A percentile compares a stretch with the other conserved stretches of the same genome.
These are phyloP conservation scores for Hydrolagus affinis DNA, from an alignment of 2,113 vertebrate genomes.

Conservation along the genomic window DNA sequence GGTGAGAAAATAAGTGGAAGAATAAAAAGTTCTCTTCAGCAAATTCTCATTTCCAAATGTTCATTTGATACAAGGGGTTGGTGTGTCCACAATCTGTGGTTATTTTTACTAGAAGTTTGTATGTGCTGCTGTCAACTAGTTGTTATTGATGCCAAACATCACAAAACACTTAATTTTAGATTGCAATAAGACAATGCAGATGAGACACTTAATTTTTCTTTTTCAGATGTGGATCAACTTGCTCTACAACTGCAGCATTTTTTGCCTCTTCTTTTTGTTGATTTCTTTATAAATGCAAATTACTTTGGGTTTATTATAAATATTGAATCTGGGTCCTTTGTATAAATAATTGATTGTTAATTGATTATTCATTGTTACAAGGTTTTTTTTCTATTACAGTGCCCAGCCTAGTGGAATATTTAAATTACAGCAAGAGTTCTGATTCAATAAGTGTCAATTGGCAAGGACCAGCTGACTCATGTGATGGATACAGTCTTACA, in stretches of 20 bases:
- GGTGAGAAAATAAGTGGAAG: too few species aligned
- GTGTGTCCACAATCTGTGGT: too few species aligned
- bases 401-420: conserved; percentile 53
- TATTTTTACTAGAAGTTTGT: too few species aligned
- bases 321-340: background rate
- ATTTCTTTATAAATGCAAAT: background rate
- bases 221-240: background rate
- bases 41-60: too few species aligned
- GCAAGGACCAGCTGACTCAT: conserved; percentile 43
- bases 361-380: background rate
- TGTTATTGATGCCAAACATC: too few species aligned
- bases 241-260: too few species aligned
- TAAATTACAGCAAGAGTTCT: conserved; percentile 58
- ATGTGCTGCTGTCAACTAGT: too few species aligned
- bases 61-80: too few species aligned
- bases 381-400: conserved; percentile 43
- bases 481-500: conserved; percentile 58
- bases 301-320: background rate
- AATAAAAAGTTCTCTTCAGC: too few species aligned
- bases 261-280: background rate
- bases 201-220: background rate
- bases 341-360: background rate
- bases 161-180: too few species aligned
- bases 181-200: too few species aligned
- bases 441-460: conserved; percentile 58